phyloP scores from a whole-genome alignment of 2,888 invertebrate genomes.

The Diarsia mendica region DNA sequence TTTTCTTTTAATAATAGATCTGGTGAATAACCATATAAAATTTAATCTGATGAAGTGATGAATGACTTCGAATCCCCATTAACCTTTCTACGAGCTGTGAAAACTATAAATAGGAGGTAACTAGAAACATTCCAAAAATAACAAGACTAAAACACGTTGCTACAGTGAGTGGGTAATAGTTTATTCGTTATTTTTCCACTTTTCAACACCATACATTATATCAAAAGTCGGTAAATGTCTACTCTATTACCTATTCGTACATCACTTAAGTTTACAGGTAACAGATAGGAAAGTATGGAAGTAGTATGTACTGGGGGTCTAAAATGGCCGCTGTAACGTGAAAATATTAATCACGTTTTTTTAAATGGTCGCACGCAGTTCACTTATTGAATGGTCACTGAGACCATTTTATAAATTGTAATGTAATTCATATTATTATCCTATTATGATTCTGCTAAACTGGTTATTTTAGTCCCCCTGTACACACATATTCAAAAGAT shows the following conservation, averaged over 20 bases:
- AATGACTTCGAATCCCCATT: background rate
- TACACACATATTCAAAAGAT: conserved; percentile 5
- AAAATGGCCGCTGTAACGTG: too few species aligned
- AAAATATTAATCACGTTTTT: too few species aligned
- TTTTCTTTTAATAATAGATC: background rate
- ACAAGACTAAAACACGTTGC: conserved; percentile 29
- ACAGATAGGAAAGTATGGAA: background rate
- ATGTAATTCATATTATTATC: too few species aligned
- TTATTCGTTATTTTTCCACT: conserved; percentile 45
- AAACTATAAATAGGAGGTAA: background rate
- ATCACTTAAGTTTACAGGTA: conserved; percentile 12
- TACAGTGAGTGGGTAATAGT: conserved; percentile 38
- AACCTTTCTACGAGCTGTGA: background rate
- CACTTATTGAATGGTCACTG: too few species aligned
- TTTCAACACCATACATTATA: conserved; percentile 51
- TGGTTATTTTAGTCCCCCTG: too few species aligned
- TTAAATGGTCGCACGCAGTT: too few species aligned
- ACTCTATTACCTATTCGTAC: conserved; percentile 12
- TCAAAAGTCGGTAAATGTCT: conserved; percentile 32
- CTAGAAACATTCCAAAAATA: background rate
- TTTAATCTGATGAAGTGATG: background rate
- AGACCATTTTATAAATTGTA: too few species aligned
- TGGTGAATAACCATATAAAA: background rate
- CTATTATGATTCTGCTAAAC: too few species aligned
- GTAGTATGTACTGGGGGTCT: background rate